A percentile compares a stretch with the other conserved stretches of the same genome.
Conservation (phyloP, 2,113 vertebrate genomes). For the Alces alces region DNA sequence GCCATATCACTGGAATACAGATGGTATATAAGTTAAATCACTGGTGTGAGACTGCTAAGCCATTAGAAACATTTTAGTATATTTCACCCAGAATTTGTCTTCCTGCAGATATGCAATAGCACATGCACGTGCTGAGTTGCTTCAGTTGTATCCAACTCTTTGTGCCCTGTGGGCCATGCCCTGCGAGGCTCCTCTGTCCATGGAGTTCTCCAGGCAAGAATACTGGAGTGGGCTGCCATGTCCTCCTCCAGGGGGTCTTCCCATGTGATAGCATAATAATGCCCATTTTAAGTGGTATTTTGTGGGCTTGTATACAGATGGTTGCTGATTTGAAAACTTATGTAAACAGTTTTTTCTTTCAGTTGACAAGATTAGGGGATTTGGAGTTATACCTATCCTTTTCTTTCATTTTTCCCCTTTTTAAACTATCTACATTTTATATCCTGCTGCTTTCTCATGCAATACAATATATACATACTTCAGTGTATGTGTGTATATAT, state of each 20-base stretch:
- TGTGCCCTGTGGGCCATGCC: not conserved
- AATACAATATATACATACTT: not conserved
- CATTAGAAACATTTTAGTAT: not conserved
- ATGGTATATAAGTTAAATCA: not conserved
- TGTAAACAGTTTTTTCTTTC: not conserved
- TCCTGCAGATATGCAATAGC: not conserved
- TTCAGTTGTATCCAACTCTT: not conserved
- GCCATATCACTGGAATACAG: not conserved
- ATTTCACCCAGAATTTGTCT: not conserved
- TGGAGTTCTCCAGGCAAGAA: not conserved
- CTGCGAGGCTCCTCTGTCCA: not conserved
- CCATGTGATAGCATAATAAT: not conserved
- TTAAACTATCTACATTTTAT: not conserved
- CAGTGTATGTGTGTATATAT: accelerated
- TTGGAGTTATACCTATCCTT: not conserved
- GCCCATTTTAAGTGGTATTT: not conserved
- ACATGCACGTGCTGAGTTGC: not conserved
- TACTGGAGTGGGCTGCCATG: not conserved
- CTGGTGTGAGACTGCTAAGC: not conserved
- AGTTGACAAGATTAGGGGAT: not conserved
- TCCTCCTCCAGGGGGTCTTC: not conserved
- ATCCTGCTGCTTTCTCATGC: not conserved
- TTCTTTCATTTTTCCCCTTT: not conserved
- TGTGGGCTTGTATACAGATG: not conserved
- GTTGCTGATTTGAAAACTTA: not conserved